Base-by-base conservation (phyloP, 2,888 invertebrate genomes). In the Eulithis prunata region DNA sequence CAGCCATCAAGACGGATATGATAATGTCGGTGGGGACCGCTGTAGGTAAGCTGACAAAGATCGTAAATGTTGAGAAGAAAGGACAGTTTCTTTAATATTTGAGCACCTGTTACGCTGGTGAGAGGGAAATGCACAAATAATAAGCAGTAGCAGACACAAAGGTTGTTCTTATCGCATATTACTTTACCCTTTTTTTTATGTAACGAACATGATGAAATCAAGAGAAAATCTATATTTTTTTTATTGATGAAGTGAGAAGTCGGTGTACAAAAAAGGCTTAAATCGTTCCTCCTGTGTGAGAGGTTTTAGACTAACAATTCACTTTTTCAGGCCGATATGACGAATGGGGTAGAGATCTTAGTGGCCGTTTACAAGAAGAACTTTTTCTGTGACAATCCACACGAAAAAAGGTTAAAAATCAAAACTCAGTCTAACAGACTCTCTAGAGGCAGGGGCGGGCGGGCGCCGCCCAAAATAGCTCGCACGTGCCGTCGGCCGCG, bases 401-500 rank as follows among this genome's bases (percentile, higher is more conserved):
- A 62, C 67, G 59, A 58, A 69, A 68, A 65, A 62, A 54, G 58
- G 12, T 58, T 69, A 70, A 70, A 73, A 71, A 76, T 74, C 73
- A 71, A 79, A 81, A 77, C 69, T 68, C 74, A 79, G 76, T 81
- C 76, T 41, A n/a, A n/a, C n/a, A n/a, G 41, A 41, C 54, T 54
- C 54, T 38, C 73, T 80, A 52, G 69, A 68, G 60, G 72, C 64
- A 68, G 68, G 64, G 71, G 71, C 69, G 72, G 72, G 72, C 71
- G 72, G 51, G 72, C 64, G 88, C 89, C 91, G 91, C 92, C 92
- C 85, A 89, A 91, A 93, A 93, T 93, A 93, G 91, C 82, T 76
- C 93, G 91, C 92, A 93, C 93, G 93, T 93, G 93, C 91, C 91
- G 84, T 81, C 82, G 83, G 84, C 81, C 81, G 81, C 84, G 87